Conservation (phyloP, 2,113 vertebrate genomes). For the Nettapus auritus region DNA sequence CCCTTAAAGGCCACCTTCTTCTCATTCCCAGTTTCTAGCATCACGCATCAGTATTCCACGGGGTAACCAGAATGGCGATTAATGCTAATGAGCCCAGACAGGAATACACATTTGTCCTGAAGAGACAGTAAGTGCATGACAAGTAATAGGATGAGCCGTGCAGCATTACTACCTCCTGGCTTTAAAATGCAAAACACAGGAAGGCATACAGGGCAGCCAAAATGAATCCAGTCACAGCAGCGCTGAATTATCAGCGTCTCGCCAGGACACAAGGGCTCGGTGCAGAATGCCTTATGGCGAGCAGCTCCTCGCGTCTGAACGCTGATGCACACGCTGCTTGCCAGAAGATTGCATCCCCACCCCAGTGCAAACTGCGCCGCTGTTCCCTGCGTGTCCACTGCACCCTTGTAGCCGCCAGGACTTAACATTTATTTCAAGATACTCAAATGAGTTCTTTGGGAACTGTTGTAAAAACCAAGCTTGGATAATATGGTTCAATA, state of each 20-base stretch:
- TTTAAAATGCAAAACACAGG: conserved; percentile 45
- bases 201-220: conserved; percentile 15
- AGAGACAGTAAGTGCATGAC: conserved; percentile 43
- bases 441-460: background rate
- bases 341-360: background rate
- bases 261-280: background rate
- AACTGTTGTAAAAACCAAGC: background rate
- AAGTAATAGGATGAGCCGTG: conserved; percentile 39
- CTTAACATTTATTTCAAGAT: background rate
- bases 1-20: background rate
- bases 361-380: background rate
- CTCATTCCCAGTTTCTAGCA: background rate
- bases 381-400: background rate
- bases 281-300: background rate
- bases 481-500: background rate
- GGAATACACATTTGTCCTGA: conserved; percentile 31
- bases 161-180: background rate
- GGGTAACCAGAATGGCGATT: conserved; percentile 27
- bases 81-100: conserved; percentile 55
- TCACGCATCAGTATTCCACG: conserved; percentile 48
- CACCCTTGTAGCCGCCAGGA: background rate
- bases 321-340: background rate
- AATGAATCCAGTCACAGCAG: conserved; percentile 22
- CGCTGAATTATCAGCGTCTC: conserved; percentile 15
- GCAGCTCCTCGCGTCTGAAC: background rate